These are phyloP conservation scores for Promerops cafer DNA, from an alignment of 2,113 vertebrate species.

Conservation along the genomic window DNA sequence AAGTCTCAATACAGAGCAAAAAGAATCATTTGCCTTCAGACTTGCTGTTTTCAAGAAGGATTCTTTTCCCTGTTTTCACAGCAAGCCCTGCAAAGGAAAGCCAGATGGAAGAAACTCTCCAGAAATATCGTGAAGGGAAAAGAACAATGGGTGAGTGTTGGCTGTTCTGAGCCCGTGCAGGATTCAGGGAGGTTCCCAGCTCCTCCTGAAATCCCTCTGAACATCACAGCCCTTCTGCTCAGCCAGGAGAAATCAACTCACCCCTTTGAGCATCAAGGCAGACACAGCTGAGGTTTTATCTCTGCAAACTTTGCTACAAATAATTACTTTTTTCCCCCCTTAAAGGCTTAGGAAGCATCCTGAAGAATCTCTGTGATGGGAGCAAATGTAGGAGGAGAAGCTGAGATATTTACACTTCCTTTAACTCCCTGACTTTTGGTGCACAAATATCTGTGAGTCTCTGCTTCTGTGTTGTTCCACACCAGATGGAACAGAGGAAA, in stretches of 20 bases:
- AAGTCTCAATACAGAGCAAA: background rate
- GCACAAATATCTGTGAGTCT: background rate
- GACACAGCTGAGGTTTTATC: background rate
- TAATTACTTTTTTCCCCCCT: background rate
- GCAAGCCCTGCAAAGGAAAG: background rate
- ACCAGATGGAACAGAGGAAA: background rate
- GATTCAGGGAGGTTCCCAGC: background rate
- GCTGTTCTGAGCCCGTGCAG: background rate
- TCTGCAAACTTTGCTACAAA: background rate
- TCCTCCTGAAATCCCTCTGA: background rate
- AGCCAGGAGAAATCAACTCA: background rate
- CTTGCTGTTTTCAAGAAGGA: background rate
- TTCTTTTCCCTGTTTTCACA: background rate
- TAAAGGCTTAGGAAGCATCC: background rate
- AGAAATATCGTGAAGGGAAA: background rate
- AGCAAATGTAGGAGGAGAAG: background rate
- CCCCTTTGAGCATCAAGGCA: background rate
- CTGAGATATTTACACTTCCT: background rate
- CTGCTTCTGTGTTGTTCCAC: background rate
- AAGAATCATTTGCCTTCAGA: background rate
- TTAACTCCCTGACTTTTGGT: background rate
- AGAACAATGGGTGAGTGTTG: background rate
- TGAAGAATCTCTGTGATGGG: background rate
- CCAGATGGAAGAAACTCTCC: background rate
- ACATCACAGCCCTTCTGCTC: background rate